Evolutionary conservation across 2,113 vertebrate species (phyloP).

Genomic region (Atrichornis clamosus): DNA sequence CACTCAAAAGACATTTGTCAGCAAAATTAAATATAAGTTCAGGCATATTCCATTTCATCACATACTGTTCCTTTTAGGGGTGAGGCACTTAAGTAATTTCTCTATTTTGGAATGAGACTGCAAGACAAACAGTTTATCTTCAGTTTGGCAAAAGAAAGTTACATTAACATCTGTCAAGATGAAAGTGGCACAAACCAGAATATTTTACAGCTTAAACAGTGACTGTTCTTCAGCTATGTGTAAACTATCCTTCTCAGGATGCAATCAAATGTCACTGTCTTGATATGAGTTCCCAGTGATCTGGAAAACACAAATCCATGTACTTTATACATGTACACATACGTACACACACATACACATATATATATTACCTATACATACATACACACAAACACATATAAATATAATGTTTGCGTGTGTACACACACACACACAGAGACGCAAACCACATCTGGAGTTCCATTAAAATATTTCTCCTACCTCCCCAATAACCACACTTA

Average conservation of each 20-base stretch:
- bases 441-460: not conserved
- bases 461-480: slow-evolving; percentile 15
- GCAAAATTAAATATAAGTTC: slow-evolving; percentile 49
- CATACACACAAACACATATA: not conserved
- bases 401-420: not conserved
- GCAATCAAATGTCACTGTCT: not conserved
- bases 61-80: slow-evolving; percentile 42
- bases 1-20: slow-evolving; percentile 16
- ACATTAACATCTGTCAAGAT: slow-evolving; percentile 17
- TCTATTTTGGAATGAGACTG: slow-evolving; percentile 19
- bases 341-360: rapidly evolving
- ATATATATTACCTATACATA: not conserved
- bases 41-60: slow-evolving; percentile 43
- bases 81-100: slow-evolving; percentile 22
- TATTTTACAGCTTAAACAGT: not conserved
- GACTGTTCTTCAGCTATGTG: not conserved
- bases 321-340: not conserved
- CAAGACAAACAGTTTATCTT: slow-evolving; percentile 38
- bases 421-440: not conserved
- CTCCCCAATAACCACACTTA: not conserved
- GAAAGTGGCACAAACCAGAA: not conserved
- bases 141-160: slow-evolving; percentile 24
- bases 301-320: not conserved
- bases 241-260: not conserved
- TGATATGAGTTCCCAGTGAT: not conserved